phyloP scores from a whole-genome alignment of 2,797 vertebrate genomes.

The Gastrophryne carolinensis region DNA sequence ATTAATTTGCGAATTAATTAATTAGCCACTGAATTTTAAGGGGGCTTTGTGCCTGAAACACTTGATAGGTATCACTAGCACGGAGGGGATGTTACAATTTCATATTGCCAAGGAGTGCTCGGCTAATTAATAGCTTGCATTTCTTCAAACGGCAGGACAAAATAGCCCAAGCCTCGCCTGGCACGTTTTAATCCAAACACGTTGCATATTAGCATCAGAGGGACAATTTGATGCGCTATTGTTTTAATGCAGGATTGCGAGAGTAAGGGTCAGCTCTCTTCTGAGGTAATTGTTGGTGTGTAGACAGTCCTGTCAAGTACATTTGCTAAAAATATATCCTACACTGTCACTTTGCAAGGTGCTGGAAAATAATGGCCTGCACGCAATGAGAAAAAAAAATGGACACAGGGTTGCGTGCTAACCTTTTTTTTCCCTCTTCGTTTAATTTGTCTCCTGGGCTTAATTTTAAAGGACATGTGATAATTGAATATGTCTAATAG shows the following conservation, averaged over 20 bases:
- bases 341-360: slow-evolving; percentile 84
- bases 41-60: slow-evolving; percentile 44
- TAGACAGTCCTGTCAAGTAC: slow-evolving; percentile 79
- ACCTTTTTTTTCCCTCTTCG: slow-evolving; percentile 80
- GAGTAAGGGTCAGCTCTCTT: slow-evolving; percentile 79
- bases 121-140: slow-evolving; percentile 46
- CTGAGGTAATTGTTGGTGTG: slow-evolving; percentile 86
- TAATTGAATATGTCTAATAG: slow-evolving; percentile 79
- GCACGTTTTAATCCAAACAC: slow-evolving; percentile 27
- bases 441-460: slow-evolving; percentile 74
- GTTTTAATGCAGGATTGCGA: slow-evolving; percentile 83
- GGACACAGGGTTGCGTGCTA: slow-evolving; percentile 75
- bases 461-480: slow-evolving; percentile 74
- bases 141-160: slow-evolving; percentile 29
- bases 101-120: slow-evolving; percentile 43
- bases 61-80: slow-evolving; percentile 44
- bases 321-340: slow-evolving; percentile 84
- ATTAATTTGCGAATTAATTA: slow-evolving; percentile 53
- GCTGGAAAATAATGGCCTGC: slow-evolving; percentile 83
- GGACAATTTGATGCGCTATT: slow-evolving; percentile 71
- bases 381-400: slow-evolving; percentile 75
- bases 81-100: slow-evolving; percentile 15
- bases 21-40: slow-evolving; percentile 47
- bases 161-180: neutral
- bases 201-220: slow-evolving; percentile 73